Percentiles rank a stretch among this genome's conserved stretches.
These are phyloP conservation scores for Lacerta viridis DNA, from an alignment of 2,797 vertebrate species.

Conservation along the genomic window DNA sequence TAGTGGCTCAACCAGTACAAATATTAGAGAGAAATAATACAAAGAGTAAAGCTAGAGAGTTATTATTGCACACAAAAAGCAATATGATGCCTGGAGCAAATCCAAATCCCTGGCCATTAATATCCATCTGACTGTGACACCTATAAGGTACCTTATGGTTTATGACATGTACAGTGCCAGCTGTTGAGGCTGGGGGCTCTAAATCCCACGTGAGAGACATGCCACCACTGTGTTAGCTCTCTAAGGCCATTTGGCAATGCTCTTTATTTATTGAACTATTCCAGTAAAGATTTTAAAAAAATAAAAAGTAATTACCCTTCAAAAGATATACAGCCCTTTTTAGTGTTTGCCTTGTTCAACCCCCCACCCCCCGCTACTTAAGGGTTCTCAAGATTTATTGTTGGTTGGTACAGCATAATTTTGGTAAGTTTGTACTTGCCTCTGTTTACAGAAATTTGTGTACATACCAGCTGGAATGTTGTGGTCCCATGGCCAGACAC, in stretches of 20 bases:
- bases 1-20: no score
- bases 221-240: background rate
- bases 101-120: no score
- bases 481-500: constrained; percentile 70
- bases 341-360: constrained; percentile 31
- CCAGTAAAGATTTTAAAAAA: background rate
- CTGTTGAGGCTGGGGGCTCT: background rate
- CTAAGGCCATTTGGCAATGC: background rate
- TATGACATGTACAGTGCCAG: background rate
- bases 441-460: constrained; percentile 76
- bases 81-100: no score
- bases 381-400: constrained; percentile 70
- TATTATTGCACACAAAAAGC: no score
- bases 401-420: constrained; percentile 62
- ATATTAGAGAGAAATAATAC: no score
- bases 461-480: constrained; percentile 76
- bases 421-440: constrained; percentile 69
- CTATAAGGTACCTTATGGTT: background rate
- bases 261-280: background rate
- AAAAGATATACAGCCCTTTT: background rate
- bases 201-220: background rate
- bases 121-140: no score
- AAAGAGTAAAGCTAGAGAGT: no score
- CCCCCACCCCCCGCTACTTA: constrained; percentile 64
- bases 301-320: background rate